A percentile compares a stretch with the other conserved stretches of the same genome.
Conservation (phyloP, 2,888 invertebrate species). For the Sceliomorpha sp. region DNA sequence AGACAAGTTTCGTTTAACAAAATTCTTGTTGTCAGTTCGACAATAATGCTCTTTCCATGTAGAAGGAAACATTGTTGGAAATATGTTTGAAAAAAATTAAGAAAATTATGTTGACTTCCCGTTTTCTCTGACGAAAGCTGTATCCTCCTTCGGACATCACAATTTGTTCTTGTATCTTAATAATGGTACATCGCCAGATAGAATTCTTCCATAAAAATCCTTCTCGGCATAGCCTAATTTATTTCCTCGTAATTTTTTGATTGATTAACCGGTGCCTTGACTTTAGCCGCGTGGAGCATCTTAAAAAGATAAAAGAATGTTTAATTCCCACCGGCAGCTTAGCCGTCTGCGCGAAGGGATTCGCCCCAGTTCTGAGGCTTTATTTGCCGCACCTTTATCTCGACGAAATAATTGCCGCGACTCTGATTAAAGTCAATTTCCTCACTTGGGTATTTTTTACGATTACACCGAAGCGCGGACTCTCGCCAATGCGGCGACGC, state of each 20-base stretch:
- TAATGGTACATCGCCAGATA: too few species aligned
- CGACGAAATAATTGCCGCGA: conserved; percentile 68
- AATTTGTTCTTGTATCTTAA: too few species aligned
- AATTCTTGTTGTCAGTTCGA: too few species aligned
- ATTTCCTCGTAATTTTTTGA: conserved; percentile 73
- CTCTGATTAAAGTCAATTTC: conserved; percentile 71
- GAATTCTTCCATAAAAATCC: conserved; percentile 8
- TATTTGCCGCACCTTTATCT: conserved; percentile 68
- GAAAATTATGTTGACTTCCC: too few species aligned
- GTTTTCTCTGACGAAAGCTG: too few species aligned
- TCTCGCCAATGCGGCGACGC: conserved; percentile 5
- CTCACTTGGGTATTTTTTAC: conserved; percentile 61
- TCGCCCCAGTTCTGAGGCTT: conserved; percentile 60
- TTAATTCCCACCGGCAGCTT: conserved; percentile 66
- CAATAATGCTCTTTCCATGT: too few species aligned
- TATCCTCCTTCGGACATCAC: too few species aligned
- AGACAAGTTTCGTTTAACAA: too few species aligned
- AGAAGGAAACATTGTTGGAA: too few species aligned
- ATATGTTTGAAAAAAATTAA: too few species aligned
- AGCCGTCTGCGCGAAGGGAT: conserved; percentile 57
- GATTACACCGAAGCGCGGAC: conserved; percentile 23
- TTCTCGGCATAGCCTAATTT: conserved; percentile 60
- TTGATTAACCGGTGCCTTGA: conserved; percentile 73
- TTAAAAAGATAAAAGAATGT: conserved; percentile 65
- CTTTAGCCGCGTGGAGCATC: conserved; percentile 64